Base-by-base conservation (phyloP, 2,797 vertebrate genomes). In the Periparus ater region DNA sequence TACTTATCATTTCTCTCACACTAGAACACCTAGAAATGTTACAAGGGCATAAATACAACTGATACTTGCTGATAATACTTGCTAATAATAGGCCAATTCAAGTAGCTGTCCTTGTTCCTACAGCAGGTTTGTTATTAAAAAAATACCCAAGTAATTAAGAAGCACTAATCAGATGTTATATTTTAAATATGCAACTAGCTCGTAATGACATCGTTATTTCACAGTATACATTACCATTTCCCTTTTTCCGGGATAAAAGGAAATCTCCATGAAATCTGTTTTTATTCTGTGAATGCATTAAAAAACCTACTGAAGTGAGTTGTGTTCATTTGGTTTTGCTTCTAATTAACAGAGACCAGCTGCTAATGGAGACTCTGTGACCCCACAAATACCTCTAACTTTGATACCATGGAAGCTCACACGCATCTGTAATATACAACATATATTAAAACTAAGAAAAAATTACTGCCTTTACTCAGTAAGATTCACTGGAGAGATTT, bases 1-100 rank as follows among this genome's bases (percentile, higher is more conserved):
- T 93, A 79, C 63, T 92, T 84, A 85, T 66, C 12, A 89, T 79
- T 89, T 88, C 82, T 36, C 84, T 75, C 62, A 71, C 48, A 88
- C 53, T 53, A 40, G 13, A 96, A 86, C 10, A 91, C 44, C 34
- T 51, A 90, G 45, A 76, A 78, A 68, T 76, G 73, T 68, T 81
- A 50, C 63, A 86, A 84, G 67, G 40, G 29, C 51, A 66, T n/a
- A 75, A 80, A 95, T 42, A 86, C 17, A 90, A 53, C 23, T 20
- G 20, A 70, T 42, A 42, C 27, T 90, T 84, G 76, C 48, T 94
- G 79, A 89, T 81, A 91, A 90, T 18, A 42, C 30, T 91, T 84
- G 76, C 48, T 94, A 76, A 89, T 81, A 91, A 90, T 18, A 26
- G 53, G 6, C 63, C 0, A 0, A 36, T 73, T 86, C 48, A 67